phyloP scores from a whole-genome alignment of 2,888 invertebrate species.

The Lepas anatifera region DNA sequence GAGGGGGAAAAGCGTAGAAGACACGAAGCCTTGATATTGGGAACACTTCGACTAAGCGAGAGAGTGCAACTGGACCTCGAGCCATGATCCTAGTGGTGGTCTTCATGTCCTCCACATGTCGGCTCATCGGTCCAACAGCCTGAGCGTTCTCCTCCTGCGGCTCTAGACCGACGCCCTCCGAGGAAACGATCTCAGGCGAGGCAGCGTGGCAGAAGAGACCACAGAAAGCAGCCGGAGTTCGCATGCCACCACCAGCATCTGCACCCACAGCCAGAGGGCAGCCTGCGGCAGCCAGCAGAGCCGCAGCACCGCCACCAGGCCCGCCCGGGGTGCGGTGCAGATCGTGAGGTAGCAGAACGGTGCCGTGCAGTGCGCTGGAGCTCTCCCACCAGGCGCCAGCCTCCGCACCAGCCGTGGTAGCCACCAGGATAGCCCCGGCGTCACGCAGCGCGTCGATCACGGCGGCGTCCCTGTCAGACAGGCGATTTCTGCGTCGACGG shows the following conservation, averaged over 20 bases:
- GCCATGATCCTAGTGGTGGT: background rate
- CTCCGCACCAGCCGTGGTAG: constrained; percentile 37
- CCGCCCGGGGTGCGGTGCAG: constrained; percentile 38
- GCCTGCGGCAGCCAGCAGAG: constrained; percentile 36
- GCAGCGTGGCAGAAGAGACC: constrained; percentile 42
- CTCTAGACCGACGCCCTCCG: background rate
- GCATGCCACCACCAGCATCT: constrained; percentile 42
- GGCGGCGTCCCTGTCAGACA: too few relatives aligned
- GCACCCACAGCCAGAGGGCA: constrained; percentile 38
- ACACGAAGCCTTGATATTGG: too few relatives aligned
- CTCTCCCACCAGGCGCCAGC: constrained; percentile 41
- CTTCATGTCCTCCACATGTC: background rate
- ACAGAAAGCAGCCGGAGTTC: constrained; percentile 42
- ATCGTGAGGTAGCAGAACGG: constrained; percentile 39
- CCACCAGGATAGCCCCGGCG: too few relatives aligned
- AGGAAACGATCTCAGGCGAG: constrained; percentile 28
- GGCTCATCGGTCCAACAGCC: background rate
- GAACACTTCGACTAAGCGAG: too few relatives aligned
- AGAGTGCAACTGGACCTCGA: too few relatives aligned
- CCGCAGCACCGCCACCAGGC: constrained; percentile 35
- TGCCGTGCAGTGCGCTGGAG: constrained; percentile 38
- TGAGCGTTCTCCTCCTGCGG: background rate
- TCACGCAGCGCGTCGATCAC: too few relatives aligned
- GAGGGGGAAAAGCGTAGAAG: background rate
- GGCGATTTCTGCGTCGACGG: too few relatives aligned